phyloP scores from a whole-genome alignment of 2,888 invertebrate genomes.

The Neoitamus cyanurus region DNA sequence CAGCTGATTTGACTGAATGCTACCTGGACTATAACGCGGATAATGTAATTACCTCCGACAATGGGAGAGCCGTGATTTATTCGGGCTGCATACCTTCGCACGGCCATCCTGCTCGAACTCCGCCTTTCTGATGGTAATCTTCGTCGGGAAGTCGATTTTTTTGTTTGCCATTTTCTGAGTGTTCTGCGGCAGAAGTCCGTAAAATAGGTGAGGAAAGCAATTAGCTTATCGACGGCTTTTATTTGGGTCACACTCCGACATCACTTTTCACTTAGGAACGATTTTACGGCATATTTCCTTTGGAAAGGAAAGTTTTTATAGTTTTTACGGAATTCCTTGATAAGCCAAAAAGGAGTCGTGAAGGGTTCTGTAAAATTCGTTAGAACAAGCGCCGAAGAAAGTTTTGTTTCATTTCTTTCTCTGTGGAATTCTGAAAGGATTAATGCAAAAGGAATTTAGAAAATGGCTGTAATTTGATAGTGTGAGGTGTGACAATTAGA shows the following conservation, averaged over 20 bases:
- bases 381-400: neutral
- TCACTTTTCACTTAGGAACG: conserved; percentile 6
- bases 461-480: neutral
- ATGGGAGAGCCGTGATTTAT: conserved; percentile 14
- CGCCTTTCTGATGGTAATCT: conserved; percentile 14
- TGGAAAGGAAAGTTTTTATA: neutral
- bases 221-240: conserved; percentile 6
- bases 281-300: neutral
- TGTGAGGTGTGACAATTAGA: neutral
- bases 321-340: neutral
- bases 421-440: neutral
- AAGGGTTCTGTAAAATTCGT: neutral
- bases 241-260: conserved; percentile 18
- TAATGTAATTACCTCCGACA: conserved; percentile 15
- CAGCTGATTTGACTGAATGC: conserved; percentile 10
- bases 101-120: neutral
- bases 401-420: neutral
- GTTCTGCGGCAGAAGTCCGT: neutral
- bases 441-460: neutral
- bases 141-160: neutral
- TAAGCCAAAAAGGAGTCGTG: neutral
- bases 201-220: conserved; percentile 2
- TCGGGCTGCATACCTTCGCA: neutral
- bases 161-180: neutral
- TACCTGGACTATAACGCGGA: conserved; percentile 10